Base-by-base conservation (phyloP, 1,140 invertebrate genomes). In the Aradophagus sp. region DNA sequence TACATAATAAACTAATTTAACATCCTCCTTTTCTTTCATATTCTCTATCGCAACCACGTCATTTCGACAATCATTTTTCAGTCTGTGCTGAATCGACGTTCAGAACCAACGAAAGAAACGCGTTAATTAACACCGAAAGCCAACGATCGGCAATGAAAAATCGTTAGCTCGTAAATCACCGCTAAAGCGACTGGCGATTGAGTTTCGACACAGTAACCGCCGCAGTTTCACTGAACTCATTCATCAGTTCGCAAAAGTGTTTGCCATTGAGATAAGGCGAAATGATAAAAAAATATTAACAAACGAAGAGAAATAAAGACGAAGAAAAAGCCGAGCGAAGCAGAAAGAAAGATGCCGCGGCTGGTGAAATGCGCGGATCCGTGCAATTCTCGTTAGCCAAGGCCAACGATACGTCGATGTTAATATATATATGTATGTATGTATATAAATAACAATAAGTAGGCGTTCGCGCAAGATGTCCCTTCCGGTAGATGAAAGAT, bases 151-250 rank as follows among this genome's bases (percentile, higher is more conserved):
- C n/a, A n/a, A n/a, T n/a, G n/a, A n/a, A n/a, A n/a, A n/a, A n/a
- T n/a, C 8, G 14, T 38, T 8, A n/a, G 8, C 8, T 23, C 20
- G 20, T 5, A 23, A 23, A 23, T 23, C 20, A n/a, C n/a, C n/a
- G n/a, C n/a, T n/a, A n/a, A n/a, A n/a, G n/a, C n/a, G n/a, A n/a
- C n/a, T n/a, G n/a, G n/a, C n/a, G n/a, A n/a, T n/a, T n/a, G n/a
- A n/a, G n/a, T n/a, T n/a, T 23, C 20, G 20, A 23, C 4, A 23
- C 20, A 23, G 8, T 23, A 4, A 23, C 4, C 79, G 63, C 85
- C 84, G 72, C 86, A 17, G 23, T 86, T 78, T 83, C 80, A 62
- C 85, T 83, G 84, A 84, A 83, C n/a, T 39, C 17, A 39, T 39
- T 6, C 36, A 39, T 39, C 19, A 39, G 11, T 15, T 15, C 34